Evolutionary conservation across 2,113 vertebrate species (phyloP).

Genomic region (Melanotaenia duboulayi): DNA sequence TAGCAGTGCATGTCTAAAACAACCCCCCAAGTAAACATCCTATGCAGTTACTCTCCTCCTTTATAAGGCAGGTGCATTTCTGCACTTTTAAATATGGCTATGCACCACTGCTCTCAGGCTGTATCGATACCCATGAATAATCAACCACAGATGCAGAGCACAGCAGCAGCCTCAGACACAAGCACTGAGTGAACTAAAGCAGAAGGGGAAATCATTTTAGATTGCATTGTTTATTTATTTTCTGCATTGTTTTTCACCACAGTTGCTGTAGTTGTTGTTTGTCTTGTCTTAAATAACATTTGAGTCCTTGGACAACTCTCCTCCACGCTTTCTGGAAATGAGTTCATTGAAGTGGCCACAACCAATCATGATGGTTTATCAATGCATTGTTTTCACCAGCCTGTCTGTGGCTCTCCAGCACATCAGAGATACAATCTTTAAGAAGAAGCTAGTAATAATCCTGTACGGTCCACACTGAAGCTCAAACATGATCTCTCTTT

Average conservation of each 20-base stretch:
- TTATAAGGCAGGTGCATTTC: slow-evolving; percentile 59
- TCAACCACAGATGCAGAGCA: slow-evolving; percentile 55
- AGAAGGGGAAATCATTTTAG: slow-evolving; percentile 2
- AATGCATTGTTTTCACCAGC: background rate
- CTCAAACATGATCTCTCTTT: background rate
- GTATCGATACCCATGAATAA: slow-evolving; percentile 75
- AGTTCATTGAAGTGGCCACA: background rate
- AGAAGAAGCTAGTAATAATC: background rate
- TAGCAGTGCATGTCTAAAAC: slow-evolving; percentile 11
- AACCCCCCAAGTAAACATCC: background rate
- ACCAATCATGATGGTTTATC: background rate
- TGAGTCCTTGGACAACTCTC: background rate
- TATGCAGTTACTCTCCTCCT: background rate
- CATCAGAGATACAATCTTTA: background rate
- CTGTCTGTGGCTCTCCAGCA: background rate
- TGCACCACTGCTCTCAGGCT: slow-evolving; percentile 53
- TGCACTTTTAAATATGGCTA: slow-evolving; percentile 61
- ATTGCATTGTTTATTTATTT: background rate
- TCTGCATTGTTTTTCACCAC: background rate
- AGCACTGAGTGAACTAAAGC: slow-evolving; percentile 12
- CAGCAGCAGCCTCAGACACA: slow-evolving; percentile 41
- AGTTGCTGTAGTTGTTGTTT: background rate
- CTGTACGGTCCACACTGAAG: too few species aligned
- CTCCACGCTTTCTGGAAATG: background rate
- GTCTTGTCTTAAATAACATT: background rate